These are phyloP conservation scores for Drosophila heteroneura DNA, from an alignment of 2,888 invertebrate species.

Conservation along the genomic window DNA sequence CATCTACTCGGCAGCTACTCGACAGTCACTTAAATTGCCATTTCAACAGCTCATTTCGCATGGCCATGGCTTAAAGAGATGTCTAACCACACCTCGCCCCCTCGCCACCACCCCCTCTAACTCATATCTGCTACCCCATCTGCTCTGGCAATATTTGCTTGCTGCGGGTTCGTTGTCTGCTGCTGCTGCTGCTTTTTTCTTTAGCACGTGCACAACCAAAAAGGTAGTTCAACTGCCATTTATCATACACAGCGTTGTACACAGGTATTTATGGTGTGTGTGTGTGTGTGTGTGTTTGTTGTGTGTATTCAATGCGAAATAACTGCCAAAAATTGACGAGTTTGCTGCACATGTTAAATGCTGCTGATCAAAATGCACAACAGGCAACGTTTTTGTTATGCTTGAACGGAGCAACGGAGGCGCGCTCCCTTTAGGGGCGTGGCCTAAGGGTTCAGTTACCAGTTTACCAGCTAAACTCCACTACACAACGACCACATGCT, in stretches of 20 bases:
- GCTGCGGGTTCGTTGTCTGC: constrained; percentile 76
- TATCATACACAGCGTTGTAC: constrained; percentile 78
- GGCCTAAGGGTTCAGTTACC: constrained; percentile 40
- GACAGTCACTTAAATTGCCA: constrained; percentile 81
- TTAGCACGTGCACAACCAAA: constrained; percentile 55
- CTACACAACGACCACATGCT: constrained; percentile 60
- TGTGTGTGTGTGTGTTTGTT: constrained; percentile 18
- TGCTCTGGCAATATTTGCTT: constrained; percentile 34
- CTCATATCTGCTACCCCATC: neutral
- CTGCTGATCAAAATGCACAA: constrained; percentile 60
- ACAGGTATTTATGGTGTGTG: constrained; percentile 5
- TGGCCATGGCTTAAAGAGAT: constrained; percentile 64
- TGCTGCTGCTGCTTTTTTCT: constrained; percentile 5
- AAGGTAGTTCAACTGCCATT: constrained; percentile 79
- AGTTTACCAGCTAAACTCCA: constrained; percentile 14
- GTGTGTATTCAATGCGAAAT: constrained; percentile 51
- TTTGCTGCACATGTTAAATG: constrained; percentile 64
- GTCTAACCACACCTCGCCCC: neutral
- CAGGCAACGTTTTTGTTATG: constrained; percentile 55
- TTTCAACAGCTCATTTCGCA: constrained; percentile 82
- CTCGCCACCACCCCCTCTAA: neutral
- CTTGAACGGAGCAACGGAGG: constrained; percentile 27
- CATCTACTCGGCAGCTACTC: constrained; percentile 50
- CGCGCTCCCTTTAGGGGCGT: neutral
- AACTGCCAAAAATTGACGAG: constrained; percentile 70